These are phyloP conservation scores for Etia nguti DNA, from an alignment of 2,113 vertebrate species.

Conservation along the genomic window DNA sequence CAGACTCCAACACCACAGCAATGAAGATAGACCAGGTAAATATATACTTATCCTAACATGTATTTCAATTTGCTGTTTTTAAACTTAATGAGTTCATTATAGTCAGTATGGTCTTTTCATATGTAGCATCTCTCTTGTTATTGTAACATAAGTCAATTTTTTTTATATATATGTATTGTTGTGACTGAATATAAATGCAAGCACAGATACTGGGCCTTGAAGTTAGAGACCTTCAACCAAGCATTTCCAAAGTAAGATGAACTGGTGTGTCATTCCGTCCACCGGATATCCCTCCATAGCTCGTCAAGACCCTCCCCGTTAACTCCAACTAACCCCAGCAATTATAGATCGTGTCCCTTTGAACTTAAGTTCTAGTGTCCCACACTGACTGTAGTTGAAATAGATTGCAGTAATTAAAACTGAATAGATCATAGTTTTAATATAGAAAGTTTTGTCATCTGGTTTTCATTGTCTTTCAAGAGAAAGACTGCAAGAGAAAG, in stretches of 20 bases:
- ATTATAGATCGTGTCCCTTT: conserved; percentile 11
- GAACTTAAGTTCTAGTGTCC: conserved; percentile 2
- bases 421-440: not conserved
- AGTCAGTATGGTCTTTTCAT: not conserved
- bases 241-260: conserved; percentile 71
- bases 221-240: conserved; percentile 71
- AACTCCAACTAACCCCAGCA: conserved; percentile 59
- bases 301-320: conserved; percentile 21
- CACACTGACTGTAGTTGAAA: conserved; percentile 43
- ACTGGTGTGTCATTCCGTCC: conserved; percentile 15
- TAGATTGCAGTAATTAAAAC: conserved; percentile 24
- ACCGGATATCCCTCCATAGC: conserved; percentile 33
- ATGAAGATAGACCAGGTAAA: conserved; percentile 97
- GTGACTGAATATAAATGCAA: conserved; percentile 71
- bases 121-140: not conserved
- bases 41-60: not conserved
- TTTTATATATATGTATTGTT: conserved; percentile 46
- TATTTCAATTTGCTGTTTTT: not conserved
- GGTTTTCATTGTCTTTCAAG: not conserved
- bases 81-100: not conserved
- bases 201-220: conserved; percentile 74
- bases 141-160: conserved; percentile 5
- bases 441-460: not conserved
- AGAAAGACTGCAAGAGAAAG: not conserved
- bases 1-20: conserved; percentile 87